Evolutionary conservation across 1,140 invertebrate species (phyloP).

Genomic region (Chironomus striatipennis): DNA sequence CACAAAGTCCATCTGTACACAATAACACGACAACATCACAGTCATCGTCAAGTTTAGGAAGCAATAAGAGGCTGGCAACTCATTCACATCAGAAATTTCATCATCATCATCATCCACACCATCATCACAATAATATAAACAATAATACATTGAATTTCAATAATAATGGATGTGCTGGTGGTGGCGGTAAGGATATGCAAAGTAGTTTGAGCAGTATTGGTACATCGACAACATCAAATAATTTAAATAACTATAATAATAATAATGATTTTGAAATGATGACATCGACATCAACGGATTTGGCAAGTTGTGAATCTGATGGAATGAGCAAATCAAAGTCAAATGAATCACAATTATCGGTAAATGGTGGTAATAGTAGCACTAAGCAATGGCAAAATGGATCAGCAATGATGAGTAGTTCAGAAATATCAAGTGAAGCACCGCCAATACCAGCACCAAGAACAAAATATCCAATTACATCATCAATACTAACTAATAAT

Average conservation of each 20-base stretch:
- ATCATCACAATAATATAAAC: conserved; percentile 5
- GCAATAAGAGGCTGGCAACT: conserved; percentile 10
- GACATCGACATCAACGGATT: conserved; percentile 22
- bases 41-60: conserved; percentile 11
- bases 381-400: conserved; percentile 33
- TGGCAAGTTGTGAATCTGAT: not conserved
- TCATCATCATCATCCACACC: not conserved
- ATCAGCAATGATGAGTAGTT: conserved; percentile 26
- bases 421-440: not conserved
- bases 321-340: conserved; percentile 78
- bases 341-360: conserved; percentile 77
- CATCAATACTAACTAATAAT: not conserved
- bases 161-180: not conserved
- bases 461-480: conserved; percentile 21
- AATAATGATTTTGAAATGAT: conserved; percentile 16
- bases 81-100: conserved; percentile 10
- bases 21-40: conserved; percentile 3
- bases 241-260: not conserved
- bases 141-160: conserved; percentile 5
- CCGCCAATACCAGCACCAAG: not conserved
- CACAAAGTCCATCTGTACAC: conserved; percentile 25
- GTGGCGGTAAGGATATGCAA: not conserved
- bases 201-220: not conserved
- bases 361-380: conserved; percentile 41
- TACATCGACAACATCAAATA: not conserved